Evolutionary conservation across 2,797 vertebrate genomes (phyloP).

Genomic region (Mastacembelus armatus): DNA sequence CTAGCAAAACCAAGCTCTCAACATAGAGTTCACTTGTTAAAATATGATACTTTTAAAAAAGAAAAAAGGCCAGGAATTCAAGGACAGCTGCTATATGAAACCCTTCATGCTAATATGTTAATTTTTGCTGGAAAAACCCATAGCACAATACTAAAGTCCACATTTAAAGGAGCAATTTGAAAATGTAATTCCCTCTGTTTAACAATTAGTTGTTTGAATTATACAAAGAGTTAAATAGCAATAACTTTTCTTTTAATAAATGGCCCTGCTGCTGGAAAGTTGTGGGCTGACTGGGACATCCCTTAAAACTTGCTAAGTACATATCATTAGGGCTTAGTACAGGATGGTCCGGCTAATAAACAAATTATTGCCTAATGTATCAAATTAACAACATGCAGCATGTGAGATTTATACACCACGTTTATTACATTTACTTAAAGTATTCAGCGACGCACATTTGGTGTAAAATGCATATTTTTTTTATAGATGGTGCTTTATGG

Average conservation of each 20-base stretch:
- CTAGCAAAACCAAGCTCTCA: constrained; percentile 24
- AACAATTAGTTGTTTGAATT: constrained; percentile 52
- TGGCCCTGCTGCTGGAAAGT: constrained; percentile 66
- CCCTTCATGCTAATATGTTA: neutral
- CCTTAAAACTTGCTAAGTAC: constrained; percentile 79
- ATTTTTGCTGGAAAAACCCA: constrained; percentile 1
- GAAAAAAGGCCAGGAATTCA: neutral
- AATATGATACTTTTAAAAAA: constrained; percentile 18
- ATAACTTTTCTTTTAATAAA: constrained; percentile 63
- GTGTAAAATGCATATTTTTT: constrained; percentile 93
- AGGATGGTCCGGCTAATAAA: constrained; percentile 95
- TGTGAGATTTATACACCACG: constrained; percentile 94
- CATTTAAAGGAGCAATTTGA: constrained; percentile 25
- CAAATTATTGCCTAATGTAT: constrained; percentile 99
- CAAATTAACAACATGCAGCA: constrained; percentile 99
- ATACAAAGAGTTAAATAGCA: constrained; percentile 46
- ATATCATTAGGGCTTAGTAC: constrained; percentile 89
- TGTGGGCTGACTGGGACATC: constrained; percentile 75
- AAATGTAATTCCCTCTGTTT: constrained; percentile 27
- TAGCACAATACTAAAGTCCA: neutral
- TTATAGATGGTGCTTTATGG: constrained; percentile 96
- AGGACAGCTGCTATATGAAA: constrained; percentile 4
- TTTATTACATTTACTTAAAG: constrained; percentile 99
- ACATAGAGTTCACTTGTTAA: constrained; percentile 29
- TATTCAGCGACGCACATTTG: constrained; percentile 95